A percentile compares a stretch with the other conserved stretches of the same genome.
Evolutionary conservation across 92 coral and sea anemone genomes (phyloP).

Genomic region (Zoanthus sociatus): DNA sequence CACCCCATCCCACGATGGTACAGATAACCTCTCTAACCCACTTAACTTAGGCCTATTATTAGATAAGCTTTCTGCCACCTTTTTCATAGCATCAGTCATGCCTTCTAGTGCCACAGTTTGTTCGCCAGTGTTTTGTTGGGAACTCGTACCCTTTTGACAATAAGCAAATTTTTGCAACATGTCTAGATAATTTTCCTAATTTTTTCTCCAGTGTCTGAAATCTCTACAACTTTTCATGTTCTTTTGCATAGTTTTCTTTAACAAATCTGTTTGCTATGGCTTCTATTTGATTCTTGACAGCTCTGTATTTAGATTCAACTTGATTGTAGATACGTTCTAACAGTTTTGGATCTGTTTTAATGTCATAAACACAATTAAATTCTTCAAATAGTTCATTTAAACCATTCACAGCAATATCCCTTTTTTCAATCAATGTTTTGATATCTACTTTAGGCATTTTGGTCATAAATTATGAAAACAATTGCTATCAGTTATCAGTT

Average conservation of each 20-base stretch:
- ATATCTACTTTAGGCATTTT: constrained; percentile 52
- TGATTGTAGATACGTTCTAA: constrained; percentile 30
- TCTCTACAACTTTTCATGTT: constrained; percentile 34
- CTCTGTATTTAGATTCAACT: constrained; percentile 52
- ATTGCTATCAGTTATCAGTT: constrained; percentile 1
- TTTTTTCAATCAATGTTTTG: constrained; percentile 50
- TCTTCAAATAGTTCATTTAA: constrained; percentile 62
- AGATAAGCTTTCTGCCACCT: constrained; percentile 55
- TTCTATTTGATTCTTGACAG: constrained; percentile 37
- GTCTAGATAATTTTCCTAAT: constrained; percentile 10
- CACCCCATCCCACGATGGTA: constrained; percentile 73
- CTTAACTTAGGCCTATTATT: constrained; percentile 38
- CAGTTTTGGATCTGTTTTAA: constrained; percentile 39
- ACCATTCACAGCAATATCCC: constrained; percentile 27
- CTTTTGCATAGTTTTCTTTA: constrained; percentile 30
- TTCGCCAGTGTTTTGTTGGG: constrained; percentile 38
- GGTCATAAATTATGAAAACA: neutral
- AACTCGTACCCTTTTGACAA: constrained; percentile 36
- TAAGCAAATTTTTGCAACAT: constrained; percentile 38
- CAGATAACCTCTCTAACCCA: constrained; percentile 63
- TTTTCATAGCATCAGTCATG: constrained; percentile 54
- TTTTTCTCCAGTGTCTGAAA: constrained; percentile 51
- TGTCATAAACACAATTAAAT: constrained; percentile 39
- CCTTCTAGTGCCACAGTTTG: constrained; percentile 46
- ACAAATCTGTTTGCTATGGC: constrained; percentile 52